phyloP scores from a whole-genome alignment of 2,797 vertebrate genomes.

The Semaprochilodus insignis region DNA sequence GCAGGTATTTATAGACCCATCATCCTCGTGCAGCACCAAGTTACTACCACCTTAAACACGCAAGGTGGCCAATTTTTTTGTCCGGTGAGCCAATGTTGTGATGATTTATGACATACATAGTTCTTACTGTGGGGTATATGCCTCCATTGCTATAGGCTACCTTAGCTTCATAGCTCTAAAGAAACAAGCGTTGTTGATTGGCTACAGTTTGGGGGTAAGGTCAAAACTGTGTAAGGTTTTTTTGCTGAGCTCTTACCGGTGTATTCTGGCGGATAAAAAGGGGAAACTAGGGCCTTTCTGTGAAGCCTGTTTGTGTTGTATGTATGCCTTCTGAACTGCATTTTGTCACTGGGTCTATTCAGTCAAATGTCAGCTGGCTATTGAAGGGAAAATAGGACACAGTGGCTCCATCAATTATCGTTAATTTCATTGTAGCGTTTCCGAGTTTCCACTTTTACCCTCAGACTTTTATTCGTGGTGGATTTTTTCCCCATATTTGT shows the following conservation, averaged over 20 bases:
- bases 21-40: too few species aligned
- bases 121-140: too few species aligned
- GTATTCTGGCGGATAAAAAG: not conserved
- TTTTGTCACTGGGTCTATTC: not conserved
- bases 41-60: too few species aligned
- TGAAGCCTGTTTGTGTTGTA: constrained; percentile 1
- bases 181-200: not conserved
- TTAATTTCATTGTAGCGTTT: not conserved
- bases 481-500: not conserved
- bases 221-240: not conserved
- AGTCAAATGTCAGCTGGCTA: not conserved
- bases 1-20: too few species aligned
- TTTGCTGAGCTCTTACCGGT: not conserved
- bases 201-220: not conserved
- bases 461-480: not conserved
- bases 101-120: too few species aligned
- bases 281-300: not conserved
- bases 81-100: too few species aligned
- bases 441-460: not conserved
- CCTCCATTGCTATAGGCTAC: not conserved
- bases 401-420: not conserved
- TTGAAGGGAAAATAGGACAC: constrained; percentile 48
- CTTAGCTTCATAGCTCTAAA: not conserved
- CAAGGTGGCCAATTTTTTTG: too few species aligned
- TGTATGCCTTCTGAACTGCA: constrained; percentile 2